Evolutionary conservation across 30 jellyfish, hydroid and myxozoan species (phyloP), one percentile per base, ranked within the genome.

Genomic region (Haliclystus octoradiatus): DNA sequence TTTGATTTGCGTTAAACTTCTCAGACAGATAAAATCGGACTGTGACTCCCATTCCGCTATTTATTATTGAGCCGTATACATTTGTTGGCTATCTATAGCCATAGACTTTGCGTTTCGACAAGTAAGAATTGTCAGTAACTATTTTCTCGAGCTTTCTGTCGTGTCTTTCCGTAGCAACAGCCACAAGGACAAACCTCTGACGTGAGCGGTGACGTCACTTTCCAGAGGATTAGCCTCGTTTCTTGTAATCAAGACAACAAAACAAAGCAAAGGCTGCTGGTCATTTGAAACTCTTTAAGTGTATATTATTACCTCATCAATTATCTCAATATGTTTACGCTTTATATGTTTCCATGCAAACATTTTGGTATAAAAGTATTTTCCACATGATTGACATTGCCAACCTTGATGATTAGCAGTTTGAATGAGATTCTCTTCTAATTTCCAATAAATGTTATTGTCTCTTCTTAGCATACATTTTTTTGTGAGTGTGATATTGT

Each of bases 331-430:
- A 33, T 80, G 93, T 35, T 80, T 80, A 29, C 93, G 62, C 13
- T 24, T 28, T 15, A 79, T 75, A 52, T 80, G 93, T 70, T 72
- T 79, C 62, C 71, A 71, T 13, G 71, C 29, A 72, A 62, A 52
- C 64, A 52, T 32, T 52, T 80, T 65, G 29, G 65, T 68, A 49
- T 71, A 80, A 40, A 80, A 80, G 9, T 53, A 61, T 52, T 80
- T 80, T 14, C 93, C 93, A 80, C 93, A 80, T 4, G 72, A 31
- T 72, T 80, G 84, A 66, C 93, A 80, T 66, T 80, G 29, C 62
- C 40, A 22, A 7, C 81, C 76, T 27, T 77, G 74, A 15, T 30
- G 28, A 1, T 67, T 32, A 0, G 90, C 14, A 26, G 31, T 77
- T 19, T 40, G 57, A 9, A 40, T 40, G 14, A 40, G 9, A 61